Evolutionary conservation across 2,113 vertebrate species (phyloP), one percentile per base, ranked within the genome.

Genomic region (Microcebus ravelobensis): DNA sequence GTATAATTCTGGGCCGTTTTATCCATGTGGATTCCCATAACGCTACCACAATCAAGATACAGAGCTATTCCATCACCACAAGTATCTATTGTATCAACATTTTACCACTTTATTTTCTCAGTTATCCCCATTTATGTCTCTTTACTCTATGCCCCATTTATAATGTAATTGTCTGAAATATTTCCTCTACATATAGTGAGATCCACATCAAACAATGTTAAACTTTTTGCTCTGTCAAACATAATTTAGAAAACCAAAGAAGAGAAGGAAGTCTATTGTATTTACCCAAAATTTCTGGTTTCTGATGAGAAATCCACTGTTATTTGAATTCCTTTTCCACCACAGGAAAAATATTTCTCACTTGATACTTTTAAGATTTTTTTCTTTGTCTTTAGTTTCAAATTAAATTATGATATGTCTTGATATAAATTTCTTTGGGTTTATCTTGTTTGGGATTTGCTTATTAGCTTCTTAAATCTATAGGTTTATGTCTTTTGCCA

Each of bases 381-480:
- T 90, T 79, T 48, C 13, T 89, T 73, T 67, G 21, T 61, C 45
- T 95, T 91, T 36, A 79, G n/a, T 85, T 93, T 79, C 68, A 90
- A 80, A 17, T 80, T 83, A 77, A 71, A 8, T 57, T 59, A 61
- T 50, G 39, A 67, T 82, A 7, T 42, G 29, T 93, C 74, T 79
- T 90, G 39, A 31, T 34, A 31, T 81, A 36, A 50, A 25, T 70
- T 84, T 85, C 45, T 45, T 94, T 76, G 74, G 34, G 50, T 90
- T 71, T 82, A 55, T 71, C 20, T 13, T 63, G 13, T 83, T 74
- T 45, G 25, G 81, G 21, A 34, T 74, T 92, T 92, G 52, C 71
- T 90, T 52, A 71, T 90, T 52, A 71, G 80, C 31, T 89, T 68
- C 42, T 92, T 86, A 63, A 92, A 70, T 74, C 67, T 36, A 5